Evolutionary conservation across 1,140 invertebrate genomes (phyloP), one percentile per base, ranked within the genome.

Genomic region (Drosophila paulistorum): DNA sequence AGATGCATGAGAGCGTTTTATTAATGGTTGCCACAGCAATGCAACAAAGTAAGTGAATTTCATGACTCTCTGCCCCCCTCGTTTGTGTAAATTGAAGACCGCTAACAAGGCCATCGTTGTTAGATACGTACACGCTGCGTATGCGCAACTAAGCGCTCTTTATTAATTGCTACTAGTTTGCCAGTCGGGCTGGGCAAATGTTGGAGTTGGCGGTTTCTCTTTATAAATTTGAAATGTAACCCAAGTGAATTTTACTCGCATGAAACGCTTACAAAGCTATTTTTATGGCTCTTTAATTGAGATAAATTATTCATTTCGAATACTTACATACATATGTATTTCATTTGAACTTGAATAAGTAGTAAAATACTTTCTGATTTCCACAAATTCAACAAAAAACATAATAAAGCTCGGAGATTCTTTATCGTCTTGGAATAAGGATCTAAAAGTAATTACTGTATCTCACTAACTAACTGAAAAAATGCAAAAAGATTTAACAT

Each of bases 11-110:
- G 69, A 42, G 60, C 74, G 58, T 76, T 90, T 89, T 89, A 84
- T 84, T 81, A 89, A 89, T 86, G 80, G 68, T 72, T 65, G 57
- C 81, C 74, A 72, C 76, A 64, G 63, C 74, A 79, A 42, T 65
- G 33, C 42, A 11, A 10, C 26, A 35, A 63, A 69, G 33, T 14
- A 35, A 14, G 14, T 17, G 17, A 17, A 17, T 17, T 17, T 17
- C 17, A 17, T 17, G 17, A 17, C 17, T 17, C 17, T 17, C 17
- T 17, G 17, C 17, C 7, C 26, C 23, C 26, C 5, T 26, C 23
- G 9, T 26, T 11, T 39, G 10, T 51, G 45, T 51, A 23, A 51
- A 51, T 62, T 59, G 39, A 68, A 68, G 65, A 68, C 72, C 73
- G 66, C 70, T 62, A 73, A 60, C 63, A 77, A 54, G 73, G 26